phyloP scores from a whole-genome alignment of 2,888 invertebrate genomes.

The Lepidonotus clava region DNA sequence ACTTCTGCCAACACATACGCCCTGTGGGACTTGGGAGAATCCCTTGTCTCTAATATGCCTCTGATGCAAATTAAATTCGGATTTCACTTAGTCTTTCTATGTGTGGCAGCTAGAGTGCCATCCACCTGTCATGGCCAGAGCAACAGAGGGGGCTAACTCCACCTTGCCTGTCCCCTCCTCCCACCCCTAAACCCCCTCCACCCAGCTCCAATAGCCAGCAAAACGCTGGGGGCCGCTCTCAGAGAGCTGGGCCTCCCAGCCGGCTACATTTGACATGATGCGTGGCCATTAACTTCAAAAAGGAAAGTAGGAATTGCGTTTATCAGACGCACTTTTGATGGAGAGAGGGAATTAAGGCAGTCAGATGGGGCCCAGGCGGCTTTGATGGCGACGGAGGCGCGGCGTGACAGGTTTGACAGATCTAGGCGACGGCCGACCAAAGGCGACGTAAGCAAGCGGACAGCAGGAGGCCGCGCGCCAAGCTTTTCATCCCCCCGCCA shows the following conservation, averaged over 20 bases:
- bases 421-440: slow-evolving; percentile 38
- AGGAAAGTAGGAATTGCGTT: slow-evolving; percentile 50
- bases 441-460: slow-evolving; percentile 47
- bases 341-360: slow-evolving; percentile 52
- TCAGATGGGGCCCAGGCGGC: slow-evolving; percentile 35
- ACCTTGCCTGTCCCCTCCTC: not conserved
- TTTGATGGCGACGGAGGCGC: slow-evolving; percentile 35
- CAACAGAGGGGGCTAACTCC: not conserved
- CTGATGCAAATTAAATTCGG: slow-evolving; percentile 8
- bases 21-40: not conserved
- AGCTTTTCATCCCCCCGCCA: slow-evolving; percentile 27
- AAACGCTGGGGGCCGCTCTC: slow-evolving; percentile 26
- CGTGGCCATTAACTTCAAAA: slow-evolving; percentile 49
- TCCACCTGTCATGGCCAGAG: slow-evolving; percentile 38
- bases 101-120: not conserved
- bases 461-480: not conserved
- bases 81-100: slow-evolving; percentile 9
- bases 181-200: not conserved
- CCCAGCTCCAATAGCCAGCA: slow-evolving; percentile 11
- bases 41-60: slow-evolving; percentile 5
- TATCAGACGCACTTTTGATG: slow-evolving; percentile 47
- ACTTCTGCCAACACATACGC: not conserved
- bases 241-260: not conserved
- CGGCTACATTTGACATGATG: slow-evolving; percentile 50
- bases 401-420: slow-evolving; percentile 50